Conservation (phyloP, 2,888 invertebrate genomes). For the Aquatica leii region DNA sequence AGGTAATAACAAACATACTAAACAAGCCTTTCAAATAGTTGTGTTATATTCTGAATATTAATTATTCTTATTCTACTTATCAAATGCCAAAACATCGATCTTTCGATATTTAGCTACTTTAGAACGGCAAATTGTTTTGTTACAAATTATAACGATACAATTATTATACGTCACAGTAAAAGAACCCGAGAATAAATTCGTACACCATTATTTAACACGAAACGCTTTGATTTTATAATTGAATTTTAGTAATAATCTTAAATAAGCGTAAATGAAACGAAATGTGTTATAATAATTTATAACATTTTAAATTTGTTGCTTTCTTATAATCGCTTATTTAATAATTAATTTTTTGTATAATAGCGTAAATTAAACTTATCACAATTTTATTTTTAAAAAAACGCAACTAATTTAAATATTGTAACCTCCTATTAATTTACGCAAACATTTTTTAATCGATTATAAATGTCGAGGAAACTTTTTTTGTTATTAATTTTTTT, state of each 20-base stretch:
- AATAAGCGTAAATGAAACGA: conserved; percentile 7
- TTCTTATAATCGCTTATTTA: conserved; percentile 5
- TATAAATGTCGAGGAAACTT: neutral
- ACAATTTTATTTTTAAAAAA: neutral
- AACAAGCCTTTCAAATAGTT: neutral
- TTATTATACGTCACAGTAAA: neutral
- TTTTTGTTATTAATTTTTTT: neutral
- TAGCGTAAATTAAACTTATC: neutral
- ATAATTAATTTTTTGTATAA: conserved; percentile 2
- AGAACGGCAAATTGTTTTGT: neutral
- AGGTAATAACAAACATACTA: neutral
- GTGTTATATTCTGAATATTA: neutral
- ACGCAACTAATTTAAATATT: neutral
- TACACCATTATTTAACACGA: conserved; percentile 12
- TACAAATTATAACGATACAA: conserved; percentile 1
- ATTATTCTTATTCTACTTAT: neutral
- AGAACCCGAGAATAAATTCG: neutral
- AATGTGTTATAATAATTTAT: conserved; percentile 7
- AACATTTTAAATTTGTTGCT: neutral
- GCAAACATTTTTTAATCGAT: neutral
- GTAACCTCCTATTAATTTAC: conserved; percentile 1
- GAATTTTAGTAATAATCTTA: conserved; percentile 12
- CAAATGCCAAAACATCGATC: neutral
- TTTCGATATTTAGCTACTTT: neutral
- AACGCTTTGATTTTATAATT: conserved; percentile 5